phyloP scores from a whole-genome alignment of 2,113 vertebrate species.

The Nanorana parkeri region DNA sequence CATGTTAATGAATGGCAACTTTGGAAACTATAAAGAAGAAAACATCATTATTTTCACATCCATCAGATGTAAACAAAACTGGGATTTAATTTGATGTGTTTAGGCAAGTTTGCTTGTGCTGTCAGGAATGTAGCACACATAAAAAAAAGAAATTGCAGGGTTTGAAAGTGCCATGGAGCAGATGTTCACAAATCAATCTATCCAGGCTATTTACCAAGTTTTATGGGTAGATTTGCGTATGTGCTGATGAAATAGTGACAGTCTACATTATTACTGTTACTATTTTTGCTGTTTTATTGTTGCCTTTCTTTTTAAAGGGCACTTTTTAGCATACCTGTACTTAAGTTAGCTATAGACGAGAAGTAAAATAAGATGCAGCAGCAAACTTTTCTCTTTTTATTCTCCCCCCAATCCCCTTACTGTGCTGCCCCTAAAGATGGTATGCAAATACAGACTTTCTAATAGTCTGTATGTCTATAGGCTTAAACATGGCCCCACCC shows the following conservation, averaged over 20 bases:
- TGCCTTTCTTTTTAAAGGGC: no score
- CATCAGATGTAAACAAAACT: constrained; percentile 44
- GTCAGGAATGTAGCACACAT: background rate
- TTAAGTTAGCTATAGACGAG: no score
- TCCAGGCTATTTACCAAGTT: background rate
- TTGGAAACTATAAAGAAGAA: constrained; percentile 24
- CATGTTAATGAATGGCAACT: constrained; percentile 56
- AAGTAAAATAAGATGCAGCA: no score
- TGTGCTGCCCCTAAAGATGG: no score
- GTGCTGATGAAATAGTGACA: background rate
- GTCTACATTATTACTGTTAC: background rate
- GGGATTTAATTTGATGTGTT: constrained; percentile 37
- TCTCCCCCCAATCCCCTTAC: no score
- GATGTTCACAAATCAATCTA: background rate
- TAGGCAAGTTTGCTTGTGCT: background rate
- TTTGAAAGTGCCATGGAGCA: constrained; percentile 1
- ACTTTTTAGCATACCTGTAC: no score
- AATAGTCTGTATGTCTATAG: no score
- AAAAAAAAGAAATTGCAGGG: background rate
- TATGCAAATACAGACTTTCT: no score
- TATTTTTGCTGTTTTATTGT: no score
- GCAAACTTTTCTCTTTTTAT: no score
- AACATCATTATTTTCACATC: constrained; percentile 47
- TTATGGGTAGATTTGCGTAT: background rate
- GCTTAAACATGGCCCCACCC: no score